Evolutionary conservation across 2,888 invertebrate genomes (phyloP).

Genomic region (Agrotis exclamationis): DNA sequence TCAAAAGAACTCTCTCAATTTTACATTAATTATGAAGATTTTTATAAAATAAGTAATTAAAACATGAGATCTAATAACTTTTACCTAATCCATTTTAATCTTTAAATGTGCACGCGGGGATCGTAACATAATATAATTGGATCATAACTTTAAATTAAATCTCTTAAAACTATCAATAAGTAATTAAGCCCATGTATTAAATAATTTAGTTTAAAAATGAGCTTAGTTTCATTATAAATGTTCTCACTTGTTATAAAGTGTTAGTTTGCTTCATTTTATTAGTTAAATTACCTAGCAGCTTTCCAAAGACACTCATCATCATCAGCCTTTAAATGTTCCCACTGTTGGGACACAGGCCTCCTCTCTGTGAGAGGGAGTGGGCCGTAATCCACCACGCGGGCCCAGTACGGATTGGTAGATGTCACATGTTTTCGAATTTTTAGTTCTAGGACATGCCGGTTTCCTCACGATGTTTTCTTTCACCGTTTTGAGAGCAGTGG

Average conservation of each 20-base stretch:
- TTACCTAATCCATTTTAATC: slow-evolving; percentile 28
- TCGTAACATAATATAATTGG: slow-evolving; percentile 29
- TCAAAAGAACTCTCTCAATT: no score
- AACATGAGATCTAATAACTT: slow-evolving; percentile 3
- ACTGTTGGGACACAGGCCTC: no score
- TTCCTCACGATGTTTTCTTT: no score
- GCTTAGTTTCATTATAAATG: slow-evolving; percentile 7
- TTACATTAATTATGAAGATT: neutral
- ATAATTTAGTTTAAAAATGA: slow-evolving; percentile 10
- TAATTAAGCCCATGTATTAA: slow-evolving; percentile 26
- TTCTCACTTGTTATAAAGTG: slow-evolving; percentile 2
- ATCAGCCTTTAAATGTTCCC: no score
- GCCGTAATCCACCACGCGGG: no score
- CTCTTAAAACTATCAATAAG: slow-evolving; percentile 23
- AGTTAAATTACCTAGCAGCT: no score
- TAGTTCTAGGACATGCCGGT: no score
- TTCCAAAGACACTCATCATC: no score
- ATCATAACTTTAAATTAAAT: slow-evolving; percentile 41
- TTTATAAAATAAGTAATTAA: slow-evolving; percentile 13
- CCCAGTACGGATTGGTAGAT: no score
- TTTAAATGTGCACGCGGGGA: slow-evolving; percentile 19
- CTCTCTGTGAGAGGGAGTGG: no score
- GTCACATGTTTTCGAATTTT: no score
- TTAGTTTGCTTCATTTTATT: neutral
- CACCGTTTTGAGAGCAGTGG: no score